Conservation (phyloP, 1,140 invertebrate genomes). For the Pogonognathellus flavescens region DNA sequence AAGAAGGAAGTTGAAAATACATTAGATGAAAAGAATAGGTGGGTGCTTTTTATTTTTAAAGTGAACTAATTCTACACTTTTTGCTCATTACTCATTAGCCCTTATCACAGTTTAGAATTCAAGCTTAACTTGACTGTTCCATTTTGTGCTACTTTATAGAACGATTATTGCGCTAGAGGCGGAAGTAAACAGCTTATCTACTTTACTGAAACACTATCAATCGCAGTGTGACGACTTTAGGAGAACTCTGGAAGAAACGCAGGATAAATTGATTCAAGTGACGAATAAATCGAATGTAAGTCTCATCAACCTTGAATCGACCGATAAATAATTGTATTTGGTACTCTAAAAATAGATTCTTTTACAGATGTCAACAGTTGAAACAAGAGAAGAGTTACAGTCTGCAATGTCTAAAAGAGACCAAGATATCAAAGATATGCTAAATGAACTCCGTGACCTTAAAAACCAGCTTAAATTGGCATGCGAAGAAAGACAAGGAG, state of each 20-base stretch:
- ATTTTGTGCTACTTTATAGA: constrained; percentile 18
- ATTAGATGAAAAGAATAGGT: constrained; percentile 33
- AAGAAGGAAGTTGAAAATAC: constrained; percentile 33
- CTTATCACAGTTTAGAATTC: no score
- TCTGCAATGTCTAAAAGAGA: constrained; percentile 27
- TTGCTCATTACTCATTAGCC: no score
- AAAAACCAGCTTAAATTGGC: constrained; percentile 54
- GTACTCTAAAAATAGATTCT: no score
- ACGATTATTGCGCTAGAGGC: constrained; percentile 27
- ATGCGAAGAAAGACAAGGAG: constrained; percentile 56
- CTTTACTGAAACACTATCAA: constrained; percentile 42
- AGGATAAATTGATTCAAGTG: constrained; percentile 32
- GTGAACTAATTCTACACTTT: background rate
- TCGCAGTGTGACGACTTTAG: constrained; percentile 41
- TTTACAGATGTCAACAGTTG: background rate
- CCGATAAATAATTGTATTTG: no score
- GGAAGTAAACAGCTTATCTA: constrained; percentile 47
- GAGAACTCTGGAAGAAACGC: constrained; percentile 37
- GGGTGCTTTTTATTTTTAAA: background rate
- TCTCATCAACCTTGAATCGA: no score
- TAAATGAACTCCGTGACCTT: constrained; percentile 42
- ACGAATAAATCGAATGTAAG: constrained; percentile 50
- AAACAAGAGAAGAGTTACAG: background rate
- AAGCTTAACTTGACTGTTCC: background rate
- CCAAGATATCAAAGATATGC: constrained; percentile 51